Base-by-base conservation (phyloP, 2,113 vertebrate species). In the Clinocottus analis region DNA sequence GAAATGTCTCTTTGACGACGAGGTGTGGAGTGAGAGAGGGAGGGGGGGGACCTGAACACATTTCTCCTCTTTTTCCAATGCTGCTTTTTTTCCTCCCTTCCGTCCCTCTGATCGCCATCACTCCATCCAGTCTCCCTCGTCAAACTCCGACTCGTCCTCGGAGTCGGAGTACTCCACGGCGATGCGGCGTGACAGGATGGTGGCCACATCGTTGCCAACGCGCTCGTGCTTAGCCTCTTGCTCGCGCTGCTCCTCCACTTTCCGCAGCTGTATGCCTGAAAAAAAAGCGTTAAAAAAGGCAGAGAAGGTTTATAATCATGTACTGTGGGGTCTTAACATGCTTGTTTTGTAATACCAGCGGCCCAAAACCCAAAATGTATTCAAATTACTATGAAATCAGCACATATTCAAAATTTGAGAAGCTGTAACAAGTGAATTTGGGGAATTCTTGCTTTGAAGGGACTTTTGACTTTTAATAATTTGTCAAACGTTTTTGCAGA, bases 101-200 rank as follows among this genome's bases (percentile, higher is more conserved):
- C 27, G 11, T 75, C 3, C 21, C n/a, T 33, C 17, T 21, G 17
- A n/a, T 66, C 12, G 1, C 21, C 21, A 85, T 95, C 92, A 99
- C 91, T 99, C 98, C 94, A 98, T 93, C 98, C 98, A 99, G 93
- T 99, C 98, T 51, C 98, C 97, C 93, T 99, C 98, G 77, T 99
- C 98, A 21, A 99, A 99, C 88, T 99, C 98, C 0, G 97, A 99
- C 80, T 99, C 98, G 31, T 99, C 98, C 89, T 99, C 98, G 0
- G 98, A 99, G 90, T 99, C 98, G 0, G 98, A 99, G 85, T 99
- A 99, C 60, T 99, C 98, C 86, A 99, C 98, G 5, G 98, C 98
- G 63, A 99, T 99, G 76, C 97, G 97, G 17, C 98, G 96, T 0
- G 98, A 99, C 56, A 99, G 92, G 87, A 99, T 99, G 55, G 98